Base-by-base conservation (phyloP, 2,797 vertebrate genomes). In the Periparus ater region DNA sequence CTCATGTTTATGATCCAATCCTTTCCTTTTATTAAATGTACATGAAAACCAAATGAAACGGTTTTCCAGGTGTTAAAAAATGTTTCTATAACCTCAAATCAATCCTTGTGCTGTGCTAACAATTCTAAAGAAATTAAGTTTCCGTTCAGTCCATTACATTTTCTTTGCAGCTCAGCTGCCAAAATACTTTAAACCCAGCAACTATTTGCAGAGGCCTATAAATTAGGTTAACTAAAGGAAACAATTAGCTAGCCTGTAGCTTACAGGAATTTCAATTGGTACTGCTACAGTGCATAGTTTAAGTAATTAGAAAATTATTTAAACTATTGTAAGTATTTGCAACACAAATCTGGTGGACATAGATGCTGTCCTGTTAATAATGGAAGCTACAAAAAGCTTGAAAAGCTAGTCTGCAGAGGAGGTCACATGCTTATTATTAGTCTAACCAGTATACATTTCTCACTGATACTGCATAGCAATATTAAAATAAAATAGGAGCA, bases 171-270 rank as follows among this genome's bases (percentile, higher is more conserved):
- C 77, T 95, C 85, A 95, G 77, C 91, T 94, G 95, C 79, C 91
- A 95, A 94, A 94, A 95, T 95, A 81, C 91, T 95, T 95, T 62
- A 95, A 95, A 94, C 48, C 60, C 83, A 73, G 67, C 60, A 91
- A 93, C 74, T 90, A 82, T 92, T 96, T 95, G 88, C 86, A 73
- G 63, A 94, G 84, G 53, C 58, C 77, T 91, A 93, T 95, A 96
- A 96, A 95, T 96, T 82, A 92, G 53, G 51, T 81, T 94, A 95
- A 84, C 79, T 88, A 91, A 96, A 86, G 91, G 95, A 95, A 97
- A 95, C 85, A 95, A 96, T 94, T 93, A 95, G 70, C 75, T 89
- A 88, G 85, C 54, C 82, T 85, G 65, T 62, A 96, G 85, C 88
- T 91, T 95, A 92, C 87, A 93, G 92, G 85, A 96, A 92, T 95